Conservation (phyloP, 2,113 vertebrate genomes). For the Phrynosoma platyrhinos region DNA sequence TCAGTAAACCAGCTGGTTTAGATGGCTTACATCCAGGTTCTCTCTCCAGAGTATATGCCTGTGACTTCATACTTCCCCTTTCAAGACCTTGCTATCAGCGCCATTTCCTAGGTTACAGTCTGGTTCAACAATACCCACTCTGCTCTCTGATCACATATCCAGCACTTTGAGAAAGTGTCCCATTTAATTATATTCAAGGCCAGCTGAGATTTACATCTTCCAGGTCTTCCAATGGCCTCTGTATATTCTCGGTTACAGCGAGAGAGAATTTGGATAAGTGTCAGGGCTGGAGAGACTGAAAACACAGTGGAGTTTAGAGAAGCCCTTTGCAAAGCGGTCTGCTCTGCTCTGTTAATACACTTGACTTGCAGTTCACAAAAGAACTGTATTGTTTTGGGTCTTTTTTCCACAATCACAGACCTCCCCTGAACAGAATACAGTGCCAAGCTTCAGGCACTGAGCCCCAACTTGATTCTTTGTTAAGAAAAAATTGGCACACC, state of each 20-base stretch:
- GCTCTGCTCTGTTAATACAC: slow-evolving; percentile 33
- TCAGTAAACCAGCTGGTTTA: slow-evolving; percentile 73
- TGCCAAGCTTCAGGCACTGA: slow-evolving; percentile 26
- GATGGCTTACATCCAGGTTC: slow-evolving; percentile 74
- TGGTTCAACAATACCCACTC: slow-evolving; percentile 55
- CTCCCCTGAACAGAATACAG: slow-evolving; percentile 16
- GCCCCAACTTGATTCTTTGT: background rate
- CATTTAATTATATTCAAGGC: slow-evolving; percentile 65
- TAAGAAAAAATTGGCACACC: background rate
- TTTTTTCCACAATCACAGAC: slow-evolving; percentile 14
- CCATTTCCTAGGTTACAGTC: slow-evolving; percentile 63
- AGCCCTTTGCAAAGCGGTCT: slow-evolving; percentile 5
- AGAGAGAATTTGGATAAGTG: slow-evolving; percentile 47
- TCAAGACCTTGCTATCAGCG: slow-evolving; percentile 76
- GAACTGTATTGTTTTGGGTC: background rate
- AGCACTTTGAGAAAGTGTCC: slow-evolving; percentile 62
- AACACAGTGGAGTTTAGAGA: slow-evolving; percentile 2
- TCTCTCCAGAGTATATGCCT: slow-evolving; percentile 65
- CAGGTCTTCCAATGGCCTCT: slow-evolving; percentile 30
- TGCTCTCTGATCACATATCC: slow-evolving; percentile 58
- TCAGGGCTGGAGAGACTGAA: slow-evolving; percentile 38
- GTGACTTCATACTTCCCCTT: slow-evolving; percentile 70
- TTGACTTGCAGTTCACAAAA: slow-evolving; percentile 43
- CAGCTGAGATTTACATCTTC: slow-evolving; percentile 53
- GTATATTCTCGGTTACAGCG: slow-evolving; percentile 49